phyloP scores from a whole-genome alignment of 2,797 vertebrate species.

The Sebastolobus alascanus region DNA sequence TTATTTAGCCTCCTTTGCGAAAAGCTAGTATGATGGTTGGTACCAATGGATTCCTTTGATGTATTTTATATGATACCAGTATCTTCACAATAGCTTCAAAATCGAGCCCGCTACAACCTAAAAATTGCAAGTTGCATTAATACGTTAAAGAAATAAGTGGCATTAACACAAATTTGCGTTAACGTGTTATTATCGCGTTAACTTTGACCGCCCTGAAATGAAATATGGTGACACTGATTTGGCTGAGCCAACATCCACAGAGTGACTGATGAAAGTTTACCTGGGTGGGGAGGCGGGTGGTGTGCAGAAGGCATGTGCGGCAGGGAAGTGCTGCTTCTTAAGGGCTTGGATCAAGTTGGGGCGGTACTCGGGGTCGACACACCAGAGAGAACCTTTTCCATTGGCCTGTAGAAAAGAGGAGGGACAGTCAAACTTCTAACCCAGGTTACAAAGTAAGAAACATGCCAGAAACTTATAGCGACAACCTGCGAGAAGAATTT shows the following conservation, averaged over 20 bases:
- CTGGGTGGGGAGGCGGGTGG: constrained; percentile 94
- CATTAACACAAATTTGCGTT: too few relatives aligned
- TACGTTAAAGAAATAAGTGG: too few relatives aligned
- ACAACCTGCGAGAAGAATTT: neutral
- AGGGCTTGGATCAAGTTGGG: constrained; percentile 97
- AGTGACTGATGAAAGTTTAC: constrained; percentile 75
- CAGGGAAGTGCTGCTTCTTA: constrained; percentile 97
- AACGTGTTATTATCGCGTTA: too few relatives aligned
- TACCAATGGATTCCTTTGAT: too few relatives aligned
- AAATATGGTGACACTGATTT: neutral
- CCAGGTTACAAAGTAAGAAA: neutral
- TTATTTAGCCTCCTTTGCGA: too few relatives aligned
- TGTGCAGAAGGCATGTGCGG: constrained; percentile 93
- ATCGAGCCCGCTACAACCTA: too few relatives aligned
- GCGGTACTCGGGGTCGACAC: constrained; percentile 97
- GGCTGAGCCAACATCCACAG: neutral
- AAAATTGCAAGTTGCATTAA: too few relatives aligned
- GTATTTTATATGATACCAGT: too few relatives aligned
- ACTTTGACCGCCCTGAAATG: neutral
- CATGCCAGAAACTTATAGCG: neutral
- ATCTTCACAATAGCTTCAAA: too few relatives aligned
- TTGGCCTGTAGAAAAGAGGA: constrained; percentile 88
- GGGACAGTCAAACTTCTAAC: constrained; percentile 25
- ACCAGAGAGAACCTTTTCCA: constrained; percentile 99
- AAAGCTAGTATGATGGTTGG: too few relatives aligned